Evolutionary conservation across 2,113 vertebrate species (phyloP).

Genomic region (Puffinus mauretanicus): DNA sequence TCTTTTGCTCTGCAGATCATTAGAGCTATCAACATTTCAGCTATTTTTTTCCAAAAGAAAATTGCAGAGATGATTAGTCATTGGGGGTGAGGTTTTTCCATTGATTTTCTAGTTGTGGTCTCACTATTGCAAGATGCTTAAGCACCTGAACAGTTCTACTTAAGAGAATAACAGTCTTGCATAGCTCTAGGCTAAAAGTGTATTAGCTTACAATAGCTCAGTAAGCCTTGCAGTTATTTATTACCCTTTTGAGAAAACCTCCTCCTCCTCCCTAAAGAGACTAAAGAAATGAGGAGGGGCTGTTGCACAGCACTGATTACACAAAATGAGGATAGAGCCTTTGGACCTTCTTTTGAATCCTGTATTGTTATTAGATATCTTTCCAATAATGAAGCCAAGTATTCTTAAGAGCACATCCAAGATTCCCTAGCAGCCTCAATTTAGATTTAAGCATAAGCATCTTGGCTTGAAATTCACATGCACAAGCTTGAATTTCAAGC

Average conservation of each 20-base stretch:
- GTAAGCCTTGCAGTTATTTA: not conserved
- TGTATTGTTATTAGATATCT: not conserved
- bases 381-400: not conserved
- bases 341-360: not conserved
- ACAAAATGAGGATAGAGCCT: not conserved
- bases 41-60: not conserved
- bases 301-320: not conserved
- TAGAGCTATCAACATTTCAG: not conserved
- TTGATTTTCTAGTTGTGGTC: not conserved
- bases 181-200: not conserved
- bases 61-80: not conserved
- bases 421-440: not conserved
- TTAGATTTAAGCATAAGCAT: not conserved
- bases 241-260: not conserved
- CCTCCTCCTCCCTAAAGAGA: not conserved
- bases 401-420: not conserved
- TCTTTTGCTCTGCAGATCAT: not conserved
- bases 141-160: not conserved
- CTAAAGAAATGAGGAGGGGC: not conserved
- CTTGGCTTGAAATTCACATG: not conserved
- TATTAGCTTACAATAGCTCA: not conserved
- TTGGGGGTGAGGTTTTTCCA: not conserved
- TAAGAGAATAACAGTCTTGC: not conserved
- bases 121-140: not conserved
- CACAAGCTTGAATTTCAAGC: not conserved